Conservation (phyloP, 2,888 invertebrate genomes). For the Petrolisthes cinctipes region DNA sequence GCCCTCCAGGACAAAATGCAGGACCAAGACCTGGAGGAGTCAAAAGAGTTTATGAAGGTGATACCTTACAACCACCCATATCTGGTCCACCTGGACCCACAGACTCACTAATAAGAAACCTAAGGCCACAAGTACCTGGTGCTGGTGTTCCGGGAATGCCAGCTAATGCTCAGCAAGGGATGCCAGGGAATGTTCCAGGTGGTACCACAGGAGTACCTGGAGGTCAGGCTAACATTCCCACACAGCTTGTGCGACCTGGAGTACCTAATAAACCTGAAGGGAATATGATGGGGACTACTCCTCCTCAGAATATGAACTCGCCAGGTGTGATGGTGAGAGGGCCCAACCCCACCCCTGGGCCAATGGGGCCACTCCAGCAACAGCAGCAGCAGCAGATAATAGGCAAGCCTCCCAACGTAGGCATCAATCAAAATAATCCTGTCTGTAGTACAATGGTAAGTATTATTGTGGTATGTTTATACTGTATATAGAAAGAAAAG, state of each 20-base stretch:
- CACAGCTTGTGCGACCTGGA: conserved; percentile 43
- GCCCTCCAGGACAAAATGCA: conserved; percentile 42
- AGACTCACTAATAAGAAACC: conserved; percentile 41
- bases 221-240: conserved; percentile 37
- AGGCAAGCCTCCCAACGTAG: conserved; percentile 46
- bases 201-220: conserved; percentile 67
- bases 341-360: conserved; percentile 32
- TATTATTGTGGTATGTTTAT: no score
- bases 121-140: conserved; percentile 69
- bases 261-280: conserved; percentile 56
- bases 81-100: conserved; percentile 38
- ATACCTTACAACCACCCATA: conserved; percentile 28
- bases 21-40: conserved; percentile 42
- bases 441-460: conserved; percentile 43
- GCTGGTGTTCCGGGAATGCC: conserved; percentile 67
- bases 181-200: conserved; percentile 72
- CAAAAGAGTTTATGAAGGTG: conserved; percentile 38
- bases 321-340: conserved; percentile 39
- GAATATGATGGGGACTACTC: conserved; percentile 42
- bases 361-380: conserved; percentile 25
- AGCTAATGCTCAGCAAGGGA: conserved; percentile 42
- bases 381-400: conserved; percentile 35
- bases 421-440: conserved; percentile 54
- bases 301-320: conserved; percentile 34
- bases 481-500: no score